Percentiles rank a stretch among this genome's conserved stretches.
Evolutionary conservation across 2,888 invertebrate species (phyloP).

Genomic region (Psylliodes chrysocephalus): DNA sequence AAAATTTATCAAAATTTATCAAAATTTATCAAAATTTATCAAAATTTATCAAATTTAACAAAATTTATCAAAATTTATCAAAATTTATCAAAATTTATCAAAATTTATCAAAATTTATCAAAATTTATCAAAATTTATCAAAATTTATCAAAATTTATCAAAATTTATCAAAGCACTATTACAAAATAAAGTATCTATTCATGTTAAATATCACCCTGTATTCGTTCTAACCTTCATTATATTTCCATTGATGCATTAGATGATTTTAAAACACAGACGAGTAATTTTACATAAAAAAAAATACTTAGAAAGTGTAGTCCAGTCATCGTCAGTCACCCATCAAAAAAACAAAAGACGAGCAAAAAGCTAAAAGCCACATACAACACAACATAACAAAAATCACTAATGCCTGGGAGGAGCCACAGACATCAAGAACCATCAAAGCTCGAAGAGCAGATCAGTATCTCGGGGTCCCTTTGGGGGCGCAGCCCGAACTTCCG

Average conservation of each 20-base stretch:
- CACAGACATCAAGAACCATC: background rate
- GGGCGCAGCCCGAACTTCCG: constrained; percentile 22
- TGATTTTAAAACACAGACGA: background rate
- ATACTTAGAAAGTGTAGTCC: constrained; percentile 6
- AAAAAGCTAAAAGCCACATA: constrained; percentile 21
- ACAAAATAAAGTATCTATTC: too few species aligned
- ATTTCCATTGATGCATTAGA: background rate
- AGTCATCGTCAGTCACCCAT: constrained; percentile 13
- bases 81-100: too few species aligned
- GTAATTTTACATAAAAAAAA: background rate
- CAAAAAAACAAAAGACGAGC: constrained; percentile 16
- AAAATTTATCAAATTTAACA: too few species aligned
- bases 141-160: too few species aligned
- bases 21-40: too few species aligned
- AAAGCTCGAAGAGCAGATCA: constrained; percentile 2
- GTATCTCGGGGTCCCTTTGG: constrained; percentile 15
- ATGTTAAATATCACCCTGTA: too few species aligned
- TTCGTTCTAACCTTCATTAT: too few species aligned
- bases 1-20: too few species aligned
- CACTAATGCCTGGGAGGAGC: constrained; percentile 27
- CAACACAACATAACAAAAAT: constrained; percentile 15
- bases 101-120: too few species aligned
- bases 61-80: too few species aligned
- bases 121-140: too few species aligned
- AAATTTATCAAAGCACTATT: too few species aligned